Percentiles rank a stretch among this genome's conserved stretches.
phyloP scores from a whole-genome alignment of 2,113 vertebrate species.

The Cyphomyrus discorhynchus region DNA sequence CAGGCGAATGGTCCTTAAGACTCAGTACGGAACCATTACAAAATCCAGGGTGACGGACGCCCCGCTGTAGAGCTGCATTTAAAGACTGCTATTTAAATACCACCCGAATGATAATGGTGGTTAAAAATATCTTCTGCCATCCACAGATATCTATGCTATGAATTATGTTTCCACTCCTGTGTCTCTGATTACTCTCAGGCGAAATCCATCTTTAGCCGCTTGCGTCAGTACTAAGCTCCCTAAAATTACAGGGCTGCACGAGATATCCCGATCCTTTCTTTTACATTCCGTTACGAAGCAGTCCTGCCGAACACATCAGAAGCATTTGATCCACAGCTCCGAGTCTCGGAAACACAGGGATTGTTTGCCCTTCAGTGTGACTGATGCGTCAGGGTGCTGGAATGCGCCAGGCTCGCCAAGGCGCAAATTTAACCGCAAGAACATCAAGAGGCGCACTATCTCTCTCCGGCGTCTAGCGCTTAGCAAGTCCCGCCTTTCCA shows the following conservation, averaged over 20 bases:
- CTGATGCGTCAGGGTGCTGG: background rate
- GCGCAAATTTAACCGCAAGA: background rate
- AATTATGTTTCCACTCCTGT: conserved; percentile 48
- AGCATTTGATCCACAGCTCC: background rate
- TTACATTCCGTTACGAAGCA: conserved; percentile 11
- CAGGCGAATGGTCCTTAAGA: background rate
- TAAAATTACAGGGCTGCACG: conserved; percentile 54
- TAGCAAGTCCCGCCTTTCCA: background rate
- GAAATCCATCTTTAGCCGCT: conserved; percentile 39
- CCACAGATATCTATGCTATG: conserved; percentile 47
- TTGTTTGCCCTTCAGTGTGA: background rate
- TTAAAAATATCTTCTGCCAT: conserved; percentile 72
- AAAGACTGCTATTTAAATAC: conserved; percentile 71
- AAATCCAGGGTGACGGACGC: conserved; percentile 70
- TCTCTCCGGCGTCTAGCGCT: background rate
- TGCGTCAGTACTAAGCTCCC: conserved; percentile 54
- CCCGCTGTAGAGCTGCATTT: conserved; percentile 87
- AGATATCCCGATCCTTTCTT: conserved; percentile 40
- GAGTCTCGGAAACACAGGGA: background rate
- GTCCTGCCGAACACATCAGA: background rate
- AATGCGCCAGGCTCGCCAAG: conserved; percentile 2
- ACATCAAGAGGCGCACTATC: background rate
- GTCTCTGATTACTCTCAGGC: conserved; percentile 33
- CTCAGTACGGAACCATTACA: background rate
- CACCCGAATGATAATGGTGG: conserved; percentile 53